Evolutionary conservation across 1,140 invertebrate species (phyloP).

Genomic region (Ceratosolen solmsi): DNA sequence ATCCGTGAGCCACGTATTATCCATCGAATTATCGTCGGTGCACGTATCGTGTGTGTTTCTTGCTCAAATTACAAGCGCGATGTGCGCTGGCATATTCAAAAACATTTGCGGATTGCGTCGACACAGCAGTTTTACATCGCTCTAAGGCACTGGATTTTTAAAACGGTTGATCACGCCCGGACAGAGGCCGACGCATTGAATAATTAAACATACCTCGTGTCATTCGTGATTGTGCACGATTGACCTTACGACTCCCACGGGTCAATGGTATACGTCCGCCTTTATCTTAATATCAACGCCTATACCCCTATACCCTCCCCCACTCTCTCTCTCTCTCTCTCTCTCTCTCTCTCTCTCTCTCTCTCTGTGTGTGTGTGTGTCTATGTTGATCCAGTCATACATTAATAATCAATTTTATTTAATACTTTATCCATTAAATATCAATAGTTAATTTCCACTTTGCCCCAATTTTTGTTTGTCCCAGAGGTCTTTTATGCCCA

Average conservation of each 20-base stretch:
- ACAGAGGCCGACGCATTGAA: slow-evolving; percentile 14
- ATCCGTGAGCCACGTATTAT: no score
- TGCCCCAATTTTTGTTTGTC: not conserved
- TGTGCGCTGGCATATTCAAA: not conserved
- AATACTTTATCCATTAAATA: no score
- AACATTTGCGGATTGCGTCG: slow-evolving; percentile 22
- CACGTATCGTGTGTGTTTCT: not conserved
- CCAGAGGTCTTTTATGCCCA: no score
- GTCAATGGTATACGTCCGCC: slow-evolving; percentile 24
- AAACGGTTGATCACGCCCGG: slow-evolving; percentile 44
- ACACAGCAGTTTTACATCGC: slow-evolving; percentile 3
- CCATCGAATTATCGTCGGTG: not conserved
- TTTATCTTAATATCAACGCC: not conserved
- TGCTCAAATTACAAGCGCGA: not conserved
- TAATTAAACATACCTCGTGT: slow-evolving; percentile 52
- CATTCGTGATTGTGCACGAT: not conserved
- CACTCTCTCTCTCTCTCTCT: no score
- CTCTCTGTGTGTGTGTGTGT: no score
- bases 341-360: no score
- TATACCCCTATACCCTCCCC: no score
- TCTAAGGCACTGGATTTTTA: slow-evolving; percentile 20
- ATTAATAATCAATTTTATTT: no score
- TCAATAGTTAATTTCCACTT: no score
- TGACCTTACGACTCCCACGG: not conserved
- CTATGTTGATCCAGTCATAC: no score